Conservation (phyloP, 1,140 invertebrate genomes). For the Bombus affinis region DNA sequence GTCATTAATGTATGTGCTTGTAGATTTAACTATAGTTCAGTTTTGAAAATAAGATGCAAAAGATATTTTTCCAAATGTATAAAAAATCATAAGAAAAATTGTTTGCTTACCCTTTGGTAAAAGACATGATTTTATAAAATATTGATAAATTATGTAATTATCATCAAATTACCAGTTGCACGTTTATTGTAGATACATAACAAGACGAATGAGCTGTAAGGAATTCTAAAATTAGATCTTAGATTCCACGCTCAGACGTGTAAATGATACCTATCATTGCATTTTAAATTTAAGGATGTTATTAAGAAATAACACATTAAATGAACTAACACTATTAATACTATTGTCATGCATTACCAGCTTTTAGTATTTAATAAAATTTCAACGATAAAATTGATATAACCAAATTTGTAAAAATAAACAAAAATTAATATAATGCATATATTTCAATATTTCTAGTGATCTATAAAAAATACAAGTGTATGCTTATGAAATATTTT, state of each 20-base stretch:
- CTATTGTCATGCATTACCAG: not conserved
- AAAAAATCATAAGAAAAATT: not conserved
- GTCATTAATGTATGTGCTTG: not conserved
- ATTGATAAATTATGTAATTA: conserved; percentile 39
- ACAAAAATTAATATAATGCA: not conserved
- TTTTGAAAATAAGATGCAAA: not conserved
- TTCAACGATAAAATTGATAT: not conserved
- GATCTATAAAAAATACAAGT: not conserved
- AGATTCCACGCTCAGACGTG: not conserved
- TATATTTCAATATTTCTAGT: not conserved
- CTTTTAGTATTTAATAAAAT: not conserved
- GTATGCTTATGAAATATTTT: not conserved
- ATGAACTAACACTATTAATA: not conserved
- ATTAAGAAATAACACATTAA: not conserved
- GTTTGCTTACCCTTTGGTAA: conserved; percentile 47
- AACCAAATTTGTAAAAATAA: not conserved
- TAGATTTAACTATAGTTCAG: not conserved
- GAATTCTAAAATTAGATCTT: conserved; percentile 64
- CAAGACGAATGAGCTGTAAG: conserved; percentile 43
- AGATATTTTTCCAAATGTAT: not conserved
- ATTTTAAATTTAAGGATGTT: conserved; percentile 4
- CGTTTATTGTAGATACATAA: conserved; percentile 19
- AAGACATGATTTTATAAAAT: conserved; percentile 40
- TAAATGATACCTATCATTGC: not conserved
- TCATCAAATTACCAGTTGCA: conserved; percentile 16